Conservation (phyloP, 2,797 vertebrate species). For the Periparus ater region DNA sequence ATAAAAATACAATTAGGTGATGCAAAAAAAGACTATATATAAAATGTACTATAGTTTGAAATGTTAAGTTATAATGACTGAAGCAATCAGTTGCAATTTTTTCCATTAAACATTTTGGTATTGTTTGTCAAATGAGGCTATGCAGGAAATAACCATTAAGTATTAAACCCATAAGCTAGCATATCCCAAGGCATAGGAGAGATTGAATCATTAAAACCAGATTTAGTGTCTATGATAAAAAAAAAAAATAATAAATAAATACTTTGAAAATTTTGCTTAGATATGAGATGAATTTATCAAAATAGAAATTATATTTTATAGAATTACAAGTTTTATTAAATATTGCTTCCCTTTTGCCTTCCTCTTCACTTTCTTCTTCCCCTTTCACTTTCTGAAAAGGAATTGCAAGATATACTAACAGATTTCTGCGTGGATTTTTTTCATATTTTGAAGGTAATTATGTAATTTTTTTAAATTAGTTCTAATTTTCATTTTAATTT, state of each 20-base stretch:
- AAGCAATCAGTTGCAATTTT: constrained; percentile 35
- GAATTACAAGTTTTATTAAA: neutral
- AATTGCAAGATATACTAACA: neutral
- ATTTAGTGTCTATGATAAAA: neutral
- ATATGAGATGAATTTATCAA: neutral
- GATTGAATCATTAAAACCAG: constrained; percentile 54
- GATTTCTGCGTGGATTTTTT: neutral
- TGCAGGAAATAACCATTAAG: constrained; percentile 35
- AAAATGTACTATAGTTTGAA: neutral
- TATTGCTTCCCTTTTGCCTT: neutral
- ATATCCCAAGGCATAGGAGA: constrained; percentile 7
- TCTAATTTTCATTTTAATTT: constrained; percentile 63
- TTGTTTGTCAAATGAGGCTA: constrained; percentile 45
- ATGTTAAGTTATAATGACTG: neutral
- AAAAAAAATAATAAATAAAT: neutral
- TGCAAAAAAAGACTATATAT: neutral
- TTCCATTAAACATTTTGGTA: constrained; percentile 19
- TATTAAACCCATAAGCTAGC: constrained; percentile 10
- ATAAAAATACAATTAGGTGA: neutral
- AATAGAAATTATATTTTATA: neutral
- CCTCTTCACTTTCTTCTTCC: neutral
- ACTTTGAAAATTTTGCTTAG: neutral
- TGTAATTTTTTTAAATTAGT: neutral
- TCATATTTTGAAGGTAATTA: constrained; percentile 32
- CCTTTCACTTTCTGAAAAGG: neutral